phyloP scores from a whole-genome alignment of 2,888 invertebrate species.

The Plebejus anna region DNA sequence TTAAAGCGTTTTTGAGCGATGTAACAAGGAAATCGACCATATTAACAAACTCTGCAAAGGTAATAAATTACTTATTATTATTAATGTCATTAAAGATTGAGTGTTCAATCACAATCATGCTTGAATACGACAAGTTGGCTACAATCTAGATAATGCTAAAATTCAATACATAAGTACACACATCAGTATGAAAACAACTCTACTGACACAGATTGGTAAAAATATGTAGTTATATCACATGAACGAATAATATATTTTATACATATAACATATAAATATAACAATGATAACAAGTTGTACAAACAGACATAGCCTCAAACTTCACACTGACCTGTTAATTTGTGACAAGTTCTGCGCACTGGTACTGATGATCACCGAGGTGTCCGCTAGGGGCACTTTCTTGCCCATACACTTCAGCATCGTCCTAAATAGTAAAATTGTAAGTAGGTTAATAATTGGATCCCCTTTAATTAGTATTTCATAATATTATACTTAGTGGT shows the following conservation, averaged over 20 bases:
- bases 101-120: too few species aligned
- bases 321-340: conserved; percentile 61
- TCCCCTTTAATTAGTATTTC: not conserved
- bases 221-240: not conserved
- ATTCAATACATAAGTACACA: too few species aligned
- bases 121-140: too few species aligned
- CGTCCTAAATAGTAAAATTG: conserved; percentile 68
- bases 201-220: too few species aligned
- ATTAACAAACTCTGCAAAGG: too few species aligned
- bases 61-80: too few species aligned
- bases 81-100: too few species aligned
- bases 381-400: conserved; percentile 89
- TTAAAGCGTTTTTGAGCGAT: too few species aligned
- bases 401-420: conserved; percentile 88
- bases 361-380: conserved; percentile 85
- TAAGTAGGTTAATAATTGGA: not conserved
- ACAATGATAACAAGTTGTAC: not conserved
- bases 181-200: too few species aligned
- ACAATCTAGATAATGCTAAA: too few species aligned
- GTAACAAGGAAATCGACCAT: too few species aligned
- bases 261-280: not conserved
- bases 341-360: conserved; percentile 88
- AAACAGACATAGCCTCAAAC: not conserved
- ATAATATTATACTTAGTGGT: not conserved
- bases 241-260: not conserved